Conservation (phyloP, 2,113 vertebrate genomes). For the Pteropus alecto region DNA sequence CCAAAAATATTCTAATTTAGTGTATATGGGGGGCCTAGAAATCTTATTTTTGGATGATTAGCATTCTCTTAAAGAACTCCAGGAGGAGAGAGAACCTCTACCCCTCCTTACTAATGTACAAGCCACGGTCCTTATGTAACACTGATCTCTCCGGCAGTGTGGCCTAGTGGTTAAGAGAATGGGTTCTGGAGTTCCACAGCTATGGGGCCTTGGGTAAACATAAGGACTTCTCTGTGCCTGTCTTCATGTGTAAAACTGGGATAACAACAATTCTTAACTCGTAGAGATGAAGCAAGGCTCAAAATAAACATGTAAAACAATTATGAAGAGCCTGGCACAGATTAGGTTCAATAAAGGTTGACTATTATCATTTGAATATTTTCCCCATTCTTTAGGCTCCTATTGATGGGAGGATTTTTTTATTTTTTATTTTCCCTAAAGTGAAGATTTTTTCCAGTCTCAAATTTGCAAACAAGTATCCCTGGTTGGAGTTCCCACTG, state of each 20-base stretch:
- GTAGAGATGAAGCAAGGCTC: not conserved
- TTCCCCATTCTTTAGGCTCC: not conserved
- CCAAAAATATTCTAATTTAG: not conserved
- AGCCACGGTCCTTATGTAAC: not conserved
- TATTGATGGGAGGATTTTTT: not conserved
- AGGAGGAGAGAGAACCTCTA: not conserved
- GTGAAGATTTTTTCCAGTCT: not conserved
- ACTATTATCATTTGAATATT: not conserved
- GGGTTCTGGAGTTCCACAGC: not conserved
- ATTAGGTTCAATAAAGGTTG: not conserved
- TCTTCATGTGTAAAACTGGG: not conserved
- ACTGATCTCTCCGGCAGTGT: not conserved
- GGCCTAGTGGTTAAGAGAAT: not conserved
- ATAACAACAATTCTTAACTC: not conserved
- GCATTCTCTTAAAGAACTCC: not conserved
- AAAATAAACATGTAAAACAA: not conserved
- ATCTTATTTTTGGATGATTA: not conserved
- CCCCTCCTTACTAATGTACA: not conserved
- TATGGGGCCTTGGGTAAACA: not conserved
- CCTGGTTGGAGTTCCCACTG: not conserved
- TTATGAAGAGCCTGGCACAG: not conserved
- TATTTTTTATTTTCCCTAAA: not conserved
- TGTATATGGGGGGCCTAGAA: not conserved
- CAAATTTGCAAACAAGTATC: not conserved
- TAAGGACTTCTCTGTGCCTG: not conserved